A percentile compares a stretch with the other conserved stretches of the same genome.
Conservation (phyloP, 1,140 invertebrate genomes). For the Hermetia illucens region DNA sequence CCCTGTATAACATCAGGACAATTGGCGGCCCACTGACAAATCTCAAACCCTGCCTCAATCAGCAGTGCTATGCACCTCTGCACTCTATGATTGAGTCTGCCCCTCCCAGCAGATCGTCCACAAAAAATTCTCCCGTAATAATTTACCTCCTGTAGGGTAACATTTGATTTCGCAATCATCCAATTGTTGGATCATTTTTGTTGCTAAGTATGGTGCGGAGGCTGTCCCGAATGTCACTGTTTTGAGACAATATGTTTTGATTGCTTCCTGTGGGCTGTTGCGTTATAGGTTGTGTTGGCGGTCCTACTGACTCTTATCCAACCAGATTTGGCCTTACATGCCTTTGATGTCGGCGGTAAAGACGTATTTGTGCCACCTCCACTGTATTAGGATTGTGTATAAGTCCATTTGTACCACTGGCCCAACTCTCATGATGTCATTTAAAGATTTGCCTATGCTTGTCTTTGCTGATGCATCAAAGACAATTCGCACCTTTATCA, state of each 20-base stretch:
- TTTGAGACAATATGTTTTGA: constrained; percentile 20
- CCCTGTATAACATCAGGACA: too few relatives aligned
- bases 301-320: constrained; percentile 17
- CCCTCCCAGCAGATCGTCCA: too few relatives aligned
- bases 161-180: too few relatives aligned
- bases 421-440: constrained; percentile 26
- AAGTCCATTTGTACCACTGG: too few relatives aligned
- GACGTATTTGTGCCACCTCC: constrained; percentile 18
- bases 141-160: too few relatives aligned
- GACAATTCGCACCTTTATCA: constrained; percentile 23
- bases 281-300: constrained; percentile 32
- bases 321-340: constrained; percentile 30
- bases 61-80: too few relatives aligned
- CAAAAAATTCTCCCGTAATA: too few relatives aligned
- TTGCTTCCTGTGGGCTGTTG: not conserved
- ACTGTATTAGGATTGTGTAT: constrained; percentile 26
- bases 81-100: too few relatives aligned
- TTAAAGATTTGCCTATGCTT: constrained; percentile 23
- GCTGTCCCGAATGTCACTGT: constrained; percentile 30
- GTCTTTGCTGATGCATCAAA: constrained; percentile 26
- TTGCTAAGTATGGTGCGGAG: constrained; percentile 19
- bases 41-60: too few relatives aligned
- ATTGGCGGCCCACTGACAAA: too few relatives aligned
- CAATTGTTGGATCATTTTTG: too few relatives aligned
- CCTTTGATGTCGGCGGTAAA: constrained; percentile 24